Evolutionary conservation across 64 coral and sea anemone genomes (phyloP).

Genomic region (Montipora capricornis): DNA sequence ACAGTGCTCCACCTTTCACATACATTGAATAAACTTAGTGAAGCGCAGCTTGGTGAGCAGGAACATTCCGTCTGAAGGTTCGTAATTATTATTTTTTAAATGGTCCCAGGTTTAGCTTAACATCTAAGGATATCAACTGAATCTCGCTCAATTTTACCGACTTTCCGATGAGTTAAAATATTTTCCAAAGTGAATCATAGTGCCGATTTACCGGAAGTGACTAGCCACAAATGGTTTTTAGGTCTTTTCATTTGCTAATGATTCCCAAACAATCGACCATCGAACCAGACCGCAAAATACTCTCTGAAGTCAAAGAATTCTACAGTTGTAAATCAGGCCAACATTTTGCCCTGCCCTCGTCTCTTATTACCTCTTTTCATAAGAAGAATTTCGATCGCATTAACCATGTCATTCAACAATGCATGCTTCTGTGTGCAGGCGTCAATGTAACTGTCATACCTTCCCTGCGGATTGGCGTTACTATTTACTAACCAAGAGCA

Average conservation of each 20-base stretch:
- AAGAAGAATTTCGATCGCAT: constrained; percentile 5
- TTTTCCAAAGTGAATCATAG: background rate
- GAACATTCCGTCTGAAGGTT: background rate
- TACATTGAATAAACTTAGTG: no score
- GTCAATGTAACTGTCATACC: background rate
- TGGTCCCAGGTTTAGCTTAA: background rate
- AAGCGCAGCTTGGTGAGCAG: background rate
- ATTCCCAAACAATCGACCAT: background rate
- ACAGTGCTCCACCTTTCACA: no score
- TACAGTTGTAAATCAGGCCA: constrained; percentile 38
- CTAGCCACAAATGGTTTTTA: background rate
- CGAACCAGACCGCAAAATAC: background rate
- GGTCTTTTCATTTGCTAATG: background rate
- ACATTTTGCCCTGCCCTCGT: constrained; percentile 41
- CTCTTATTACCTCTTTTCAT: constrained; percentile 30
- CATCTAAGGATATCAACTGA: background rate
- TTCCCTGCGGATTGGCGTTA: background rate
- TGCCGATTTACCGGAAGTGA: constrained; percentile 21
- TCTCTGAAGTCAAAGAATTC: background rate
- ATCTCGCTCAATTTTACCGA: background rate
- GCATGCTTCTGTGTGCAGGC: background rate
- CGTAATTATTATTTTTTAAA: background rate
- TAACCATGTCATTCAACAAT: constrained; percentile 26
- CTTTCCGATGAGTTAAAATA: no score
- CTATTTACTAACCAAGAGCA: background rate